Evolutionary conservation across 2,797 vertebrate genomes (phyloP), one percentile per base, ranked within the genome.

Genomic region (Myripristis jacobus): DNA sequence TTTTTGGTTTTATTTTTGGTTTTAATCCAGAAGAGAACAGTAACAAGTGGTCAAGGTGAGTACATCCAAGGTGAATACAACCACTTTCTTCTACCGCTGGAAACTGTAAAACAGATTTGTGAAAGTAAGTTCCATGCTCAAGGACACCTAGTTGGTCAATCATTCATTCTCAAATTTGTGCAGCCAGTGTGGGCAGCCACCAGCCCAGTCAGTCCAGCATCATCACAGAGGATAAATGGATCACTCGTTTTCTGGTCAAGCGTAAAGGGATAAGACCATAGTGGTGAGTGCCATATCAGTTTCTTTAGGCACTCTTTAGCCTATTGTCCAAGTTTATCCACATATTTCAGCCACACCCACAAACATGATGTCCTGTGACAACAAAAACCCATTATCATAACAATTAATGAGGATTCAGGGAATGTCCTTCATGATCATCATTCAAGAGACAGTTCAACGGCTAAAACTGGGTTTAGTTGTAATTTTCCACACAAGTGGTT

Each of bases 261-360:
- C 0, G 59, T 18, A 46, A 44, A 44, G 56, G 31, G 29, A 43
- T 25, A 12, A 59, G 41, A 19, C 36, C n/a, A n/a, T n/a, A n/a
- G n/a, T 19, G 27, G 57, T 19, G 65, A 21, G 65, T 65, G 51
- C 41, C 57, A 53, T 27, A 24, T 10, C 36, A 16, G 48, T 7
- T 46, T 19, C n/a, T 36, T 29, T 3, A 60, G 62, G 38, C 64
- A 51, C 52, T n/a, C n/a, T n/a, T n/a, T n/a, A n/a, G n/a, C n/a
- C n/a, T n/a, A n/a, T 63, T 53, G 46, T 27, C 11, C 8, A 7
- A 25, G 57, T 58, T 51, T 12, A 21, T 43, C 59, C n/a, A 29
- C 27, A 29, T 29, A 29, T 2, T 10, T 29, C 13, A 41, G 38
- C 38, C 63, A 19, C 31, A 31, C 31, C 59, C 15, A n/a, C n/a